Conservation (phyloP, 2,888 invertebrate species). For the Tachina grossa region DNA sequence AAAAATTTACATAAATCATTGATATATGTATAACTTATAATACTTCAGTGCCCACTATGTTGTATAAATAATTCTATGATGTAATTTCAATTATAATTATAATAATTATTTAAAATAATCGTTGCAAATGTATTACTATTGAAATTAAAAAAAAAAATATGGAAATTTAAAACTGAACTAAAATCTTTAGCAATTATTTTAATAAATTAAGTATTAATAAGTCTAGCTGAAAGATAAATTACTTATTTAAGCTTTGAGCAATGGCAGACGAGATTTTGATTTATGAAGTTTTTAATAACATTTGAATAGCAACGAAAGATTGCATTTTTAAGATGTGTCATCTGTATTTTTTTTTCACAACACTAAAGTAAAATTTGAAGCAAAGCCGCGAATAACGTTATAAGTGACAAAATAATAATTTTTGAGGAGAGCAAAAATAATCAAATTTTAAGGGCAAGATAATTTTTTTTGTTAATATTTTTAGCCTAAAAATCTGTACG, state of each 20-base stretch:
- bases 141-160: background rate
- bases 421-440: too few species aligned
- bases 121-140: background rate
- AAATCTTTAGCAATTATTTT: background rate
- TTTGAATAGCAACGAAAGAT: constrained; percentile 27
- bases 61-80: constrained; percentile 31
- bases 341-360: constrained; percentile 11
- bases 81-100: constrained; percentile 36
- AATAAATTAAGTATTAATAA: constrained; percentile 15
- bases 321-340: constrained; percentile 28
- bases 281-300: constrained; percentile 46
- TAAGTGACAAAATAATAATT: too few species aligned
- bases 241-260: constrained; percentile 22
- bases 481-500: too few species aligned
- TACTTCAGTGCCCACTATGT: background rate
- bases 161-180: background rate
- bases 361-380: background rate
- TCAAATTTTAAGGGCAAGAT: too few species aligned
- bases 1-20: too few species aligned
- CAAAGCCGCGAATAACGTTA: too few species aligned
- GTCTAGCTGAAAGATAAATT: constrained; percentile 25
- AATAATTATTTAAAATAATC: constrained; percentile 13
- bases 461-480: too few species aligned
- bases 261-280: constrained; percentile 2
- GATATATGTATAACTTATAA: background rate